Evolutionary conservation across 2,113 vertebrate species (phyloP).

Genomic region (Misgurnus anguillicaudatus): DNA sequence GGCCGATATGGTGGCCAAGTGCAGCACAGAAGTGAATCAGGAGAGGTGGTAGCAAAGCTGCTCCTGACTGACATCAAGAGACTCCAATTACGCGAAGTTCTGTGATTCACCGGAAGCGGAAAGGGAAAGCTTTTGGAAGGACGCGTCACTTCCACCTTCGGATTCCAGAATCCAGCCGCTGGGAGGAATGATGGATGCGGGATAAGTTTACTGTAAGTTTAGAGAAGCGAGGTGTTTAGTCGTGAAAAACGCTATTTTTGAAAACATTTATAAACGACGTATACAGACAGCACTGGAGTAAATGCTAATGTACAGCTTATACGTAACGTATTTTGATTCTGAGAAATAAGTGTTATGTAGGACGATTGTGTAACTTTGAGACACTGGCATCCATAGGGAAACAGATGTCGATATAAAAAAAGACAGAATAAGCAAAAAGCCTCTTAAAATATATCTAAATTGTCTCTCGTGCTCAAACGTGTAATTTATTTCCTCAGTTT

Average conservation of each 20-base stretch:
- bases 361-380: not conserved
- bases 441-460: too few relatives aligned
- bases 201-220: not conserved
- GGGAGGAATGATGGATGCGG: not conserved
- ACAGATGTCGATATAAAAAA: too few relatives aligned
- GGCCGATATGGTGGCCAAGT: constrained; percentile 54
- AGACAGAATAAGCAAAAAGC: not conserved
- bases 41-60: constrained; percentile 23
- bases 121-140: constrained; percentile 29
- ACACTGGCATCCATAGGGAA: too few relatives aligned
- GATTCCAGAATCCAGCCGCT: not conserved
- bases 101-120: constrained; percentile 36
- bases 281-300: not conserved
- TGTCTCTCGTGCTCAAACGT: too few relatives aligned
- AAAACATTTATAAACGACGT: not conserved
- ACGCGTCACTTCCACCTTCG: constrained; percentile 23
- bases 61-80: constrained; percentile 30
- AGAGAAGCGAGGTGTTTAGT: not conserved
- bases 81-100: constrained; percentile 41
- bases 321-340: not conserved
- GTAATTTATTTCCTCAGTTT: too few relatives aligned
- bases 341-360: not conserved
- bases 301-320: not conserved
- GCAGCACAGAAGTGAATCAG: constrained; percentile 43
- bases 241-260: not conserved